Conservation (phyloP, 2,888 invertebrate species). For the Eustalomyia histrio region DNA sequence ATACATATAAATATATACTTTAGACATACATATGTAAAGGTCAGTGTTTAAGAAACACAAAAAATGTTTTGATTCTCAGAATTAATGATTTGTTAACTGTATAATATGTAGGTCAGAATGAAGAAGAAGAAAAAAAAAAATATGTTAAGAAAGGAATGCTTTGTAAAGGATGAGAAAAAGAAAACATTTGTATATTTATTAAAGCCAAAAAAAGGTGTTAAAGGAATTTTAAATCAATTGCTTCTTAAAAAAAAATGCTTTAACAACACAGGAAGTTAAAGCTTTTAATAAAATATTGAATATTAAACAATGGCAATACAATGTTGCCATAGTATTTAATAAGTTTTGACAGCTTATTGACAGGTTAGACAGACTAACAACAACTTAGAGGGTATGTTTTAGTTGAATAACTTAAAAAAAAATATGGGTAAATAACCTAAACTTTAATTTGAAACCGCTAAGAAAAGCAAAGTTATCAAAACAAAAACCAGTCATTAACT, state of each 20-base stretch:
- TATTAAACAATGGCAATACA: background rate
- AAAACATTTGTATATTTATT: constrained; percentile 41
- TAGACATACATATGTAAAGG: constrained; percentile 42
- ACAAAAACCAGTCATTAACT: constrained; percentile 9
- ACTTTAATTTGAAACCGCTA: constrained; percentile 20
- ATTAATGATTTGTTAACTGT: constrained; percentile 57
- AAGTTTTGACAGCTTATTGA: constrained; percentile 56
- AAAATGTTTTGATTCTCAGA: constrained; percentile 48
- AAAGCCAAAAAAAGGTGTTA: constrained; percentile 46
- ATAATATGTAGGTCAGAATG: constrained; percentile 54
- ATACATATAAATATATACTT: constrained; percentile 3
- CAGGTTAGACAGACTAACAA: constrained; percentile 35
- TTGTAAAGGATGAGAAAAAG: constrained; percentile 24
- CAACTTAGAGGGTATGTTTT: constrained; percentile 2
- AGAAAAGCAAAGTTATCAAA: background rate
- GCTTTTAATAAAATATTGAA: background rate
- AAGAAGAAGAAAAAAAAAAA: background rate
- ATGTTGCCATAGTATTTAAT: constrained; percentile 31
- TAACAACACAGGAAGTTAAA: constrained; percentile 29
- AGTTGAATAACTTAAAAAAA: background rate
- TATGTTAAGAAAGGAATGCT: constrained; percentile 32
- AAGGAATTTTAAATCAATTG: constrained; percentile 41
- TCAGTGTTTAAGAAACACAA: constrained; percentile 27
- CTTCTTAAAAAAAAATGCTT: constrained; percentile 7
- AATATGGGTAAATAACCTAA: constrained; percentile 39